Conservation (phyloP, 2,113 vertebrate genomes). For the Melanocharis versteri region DNA sequence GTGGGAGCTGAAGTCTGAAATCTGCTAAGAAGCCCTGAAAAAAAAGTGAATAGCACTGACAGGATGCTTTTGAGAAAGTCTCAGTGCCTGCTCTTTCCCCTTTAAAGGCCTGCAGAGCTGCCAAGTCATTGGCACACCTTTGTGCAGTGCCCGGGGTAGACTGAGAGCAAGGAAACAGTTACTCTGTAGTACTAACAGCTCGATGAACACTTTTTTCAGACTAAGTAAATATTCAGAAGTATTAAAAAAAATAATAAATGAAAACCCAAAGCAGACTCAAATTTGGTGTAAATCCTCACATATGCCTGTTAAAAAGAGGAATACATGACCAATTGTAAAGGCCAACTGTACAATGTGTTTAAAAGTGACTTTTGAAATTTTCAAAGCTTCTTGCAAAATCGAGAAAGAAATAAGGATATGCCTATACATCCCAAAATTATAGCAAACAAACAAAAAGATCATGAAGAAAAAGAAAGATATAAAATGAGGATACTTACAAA, state of each 20-base stretch:
- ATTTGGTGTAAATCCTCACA: not conserved
- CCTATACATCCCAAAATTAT: not conserved
- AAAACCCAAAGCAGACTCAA: not conserved
- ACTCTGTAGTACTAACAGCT: not conserved
- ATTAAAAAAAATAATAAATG: not conserved
- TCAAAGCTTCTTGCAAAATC: not conserved
- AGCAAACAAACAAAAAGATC: not conserved
- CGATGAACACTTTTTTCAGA: not conserved
- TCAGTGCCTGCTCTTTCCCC: not conserved
- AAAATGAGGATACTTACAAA: not conserved
- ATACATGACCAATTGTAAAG: not conserved
- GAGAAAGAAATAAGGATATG: not conserved
- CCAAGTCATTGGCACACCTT: not conserved
- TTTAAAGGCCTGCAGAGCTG: not conserved
- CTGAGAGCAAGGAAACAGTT: not conserved
- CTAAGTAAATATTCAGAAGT: not conserved
- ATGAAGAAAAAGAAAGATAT: not conserved
- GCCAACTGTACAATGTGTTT: not conserved
- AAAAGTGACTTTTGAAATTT: not conserved
- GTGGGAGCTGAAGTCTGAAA: not conserved
- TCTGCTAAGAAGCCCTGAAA: constrained; percentile 74
- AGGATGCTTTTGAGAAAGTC: not conserved
- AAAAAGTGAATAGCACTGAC: not conserved
- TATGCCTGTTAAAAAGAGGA: not conserved
- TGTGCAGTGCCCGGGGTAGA: not conserved